Percentiles rank a stretch among this genome's conserved stretches.
These are phyloP conservation scores for Calyptommatus sinebrachiatus DNA, from an alignment of 2,113 vertebrate genomes.

Conservation along the genomic window DNA sequence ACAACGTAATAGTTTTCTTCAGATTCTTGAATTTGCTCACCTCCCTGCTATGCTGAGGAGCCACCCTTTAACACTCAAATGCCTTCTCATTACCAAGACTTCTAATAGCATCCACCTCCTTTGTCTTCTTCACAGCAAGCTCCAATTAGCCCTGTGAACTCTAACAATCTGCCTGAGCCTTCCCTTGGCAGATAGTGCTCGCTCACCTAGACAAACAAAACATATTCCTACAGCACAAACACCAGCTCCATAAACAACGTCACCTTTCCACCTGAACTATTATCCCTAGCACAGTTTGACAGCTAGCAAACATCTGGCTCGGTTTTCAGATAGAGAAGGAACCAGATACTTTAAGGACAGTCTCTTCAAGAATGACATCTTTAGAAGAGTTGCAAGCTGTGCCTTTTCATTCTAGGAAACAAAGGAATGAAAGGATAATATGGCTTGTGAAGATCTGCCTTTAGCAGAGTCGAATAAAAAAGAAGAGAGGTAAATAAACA, in stretches of 20 bases:
- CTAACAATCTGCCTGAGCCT: background rate
- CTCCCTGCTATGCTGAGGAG: background rate
- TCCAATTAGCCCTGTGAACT: constrained; percentile 30
- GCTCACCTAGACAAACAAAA: constrained; percentile 5
- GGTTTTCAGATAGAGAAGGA: constrained; percentile 14
- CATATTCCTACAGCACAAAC: constrained; percentile 9
- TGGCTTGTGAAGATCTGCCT: background rate
- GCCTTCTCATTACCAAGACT: constrained; percentile 12
- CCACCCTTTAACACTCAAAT: constrained; percentile 18
- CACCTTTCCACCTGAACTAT: constrained; percentile 5
- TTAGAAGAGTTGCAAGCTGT: constrained; percentile 3
- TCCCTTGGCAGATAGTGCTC: background rate
- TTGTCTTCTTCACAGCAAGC: constrained; percentile 3
- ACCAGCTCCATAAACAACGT: constrained; percentile 5
- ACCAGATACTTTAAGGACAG: background rate
- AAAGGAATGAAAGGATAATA: background rate
- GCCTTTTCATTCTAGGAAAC: background rate
- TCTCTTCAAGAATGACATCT: constrained; percentile 7
- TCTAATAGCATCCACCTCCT: constrained; percentile 21
- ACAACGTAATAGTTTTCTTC: background rate
- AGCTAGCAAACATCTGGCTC: constrained; percentile 2
- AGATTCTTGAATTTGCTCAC: background rate
- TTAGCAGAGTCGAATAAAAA: background rate
- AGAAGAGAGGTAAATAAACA: no score
- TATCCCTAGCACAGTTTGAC: constrained; percentile 17